Conservation (phyloP, 2,797 vertebrate species). For the Acanthis flammea region DNA sequence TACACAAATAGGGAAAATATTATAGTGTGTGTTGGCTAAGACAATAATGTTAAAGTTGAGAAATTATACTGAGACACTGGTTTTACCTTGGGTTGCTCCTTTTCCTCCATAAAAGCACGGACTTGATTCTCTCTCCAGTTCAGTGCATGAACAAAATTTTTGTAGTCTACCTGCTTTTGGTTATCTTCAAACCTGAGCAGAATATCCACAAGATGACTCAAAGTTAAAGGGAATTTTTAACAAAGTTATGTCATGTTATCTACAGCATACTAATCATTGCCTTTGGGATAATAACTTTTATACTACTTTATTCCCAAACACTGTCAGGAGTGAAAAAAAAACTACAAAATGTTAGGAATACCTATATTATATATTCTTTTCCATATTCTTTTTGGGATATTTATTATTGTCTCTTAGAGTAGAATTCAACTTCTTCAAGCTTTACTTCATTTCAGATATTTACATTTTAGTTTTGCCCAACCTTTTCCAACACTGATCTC, state of each 20-base stretch:
- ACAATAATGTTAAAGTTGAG: not conserved
- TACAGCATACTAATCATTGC: not conserved
- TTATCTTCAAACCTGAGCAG: slow-evolving; percentile 82
- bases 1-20: not conserved
- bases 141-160: slow-evolving; percentile 79
- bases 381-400: not conserved
- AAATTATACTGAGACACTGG: not conserved
- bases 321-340: not conserved
- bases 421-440: not conserved
- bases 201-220: slow-evolving; percentile 25
- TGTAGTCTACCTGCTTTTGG: slow-evolving; percentile 82
- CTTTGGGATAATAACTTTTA: not conserved
- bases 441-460: not conserved
- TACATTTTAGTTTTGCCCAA: not conserved
- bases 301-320: not conserved
- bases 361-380: not conserved
- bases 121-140: slow-evolving; percentile 84
- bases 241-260: not conserved
- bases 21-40: not conserved
- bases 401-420: not conserved
- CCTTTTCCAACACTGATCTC: not conserved
- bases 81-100: slow-evolving; percentile 80
- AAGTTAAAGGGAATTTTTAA: not conserved
- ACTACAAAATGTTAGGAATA: not conserved
- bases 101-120: slow-evolving; percentile 46